Conservation (phyloP, 2,113 vertebrate genomes). For the Platichthys stellatus region DNA sequence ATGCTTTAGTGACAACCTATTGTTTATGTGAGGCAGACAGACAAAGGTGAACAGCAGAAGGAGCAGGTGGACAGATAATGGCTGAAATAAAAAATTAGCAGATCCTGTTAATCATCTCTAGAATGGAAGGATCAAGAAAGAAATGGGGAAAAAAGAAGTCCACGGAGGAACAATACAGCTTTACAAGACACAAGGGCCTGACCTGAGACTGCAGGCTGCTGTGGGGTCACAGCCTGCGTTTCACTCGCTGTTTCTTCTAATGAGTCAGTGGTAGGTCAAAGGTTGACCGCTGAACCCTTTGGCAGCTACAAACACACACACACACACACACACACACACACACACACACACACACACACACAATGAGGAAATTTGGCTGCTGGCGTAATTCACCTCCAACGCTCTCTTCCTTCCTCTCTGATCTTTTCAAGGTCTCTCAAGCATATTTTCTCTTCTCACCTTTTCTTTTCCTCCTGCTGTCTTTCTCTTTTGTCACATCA, state of each 20-base stretch:
- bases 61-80: conserved; percentile 10
- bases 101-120: conserved; percentile 58
- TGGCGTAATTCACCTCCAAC: conserved; percentile 34
- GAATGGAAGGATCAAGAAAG: conserved; percentile 16
- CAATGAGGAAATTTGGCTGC: conserved; percentile 31
- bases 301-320: conserved; percentile 10
- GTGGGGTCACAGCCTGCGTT: conserved; percentile 1
- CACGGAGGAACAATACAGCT: conserved; percentile 54
- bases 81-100: conserved; percentile 19
- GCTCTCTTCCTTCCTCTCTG: conserved; percentile 34
- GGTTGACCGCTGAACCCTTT: conserved; percentile 52
- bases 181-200: conserved; percentile 26
- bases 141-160: conserved; percentile 37
- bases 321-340: conserved; percentile 6
- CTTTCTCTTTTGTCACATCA: conserved; percentile 21
- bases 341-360: conserved; percentile 26
- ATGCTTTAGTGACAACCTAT: background rate
- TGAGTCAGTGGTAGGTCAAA: conserved; percentile 66
- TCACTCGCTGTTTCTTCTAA: conserved; percentile 65
- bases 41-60: background rate
- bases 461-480: conserved; percentile 33
- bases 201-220: conserved; percentile 6
- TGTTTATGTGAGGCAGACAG: background rate
- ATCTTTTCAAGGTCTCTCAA: conserved; percentile 49
- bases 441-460: conserved; percentile 19